Percentiles rank a stretch among this genome's conserved stretches.
These are phyloP conservation scores for Epizoanthus fatuus DNA, from an alignment of 92 coral and sea anemone species.

Conservation along the genomic window DNA sequence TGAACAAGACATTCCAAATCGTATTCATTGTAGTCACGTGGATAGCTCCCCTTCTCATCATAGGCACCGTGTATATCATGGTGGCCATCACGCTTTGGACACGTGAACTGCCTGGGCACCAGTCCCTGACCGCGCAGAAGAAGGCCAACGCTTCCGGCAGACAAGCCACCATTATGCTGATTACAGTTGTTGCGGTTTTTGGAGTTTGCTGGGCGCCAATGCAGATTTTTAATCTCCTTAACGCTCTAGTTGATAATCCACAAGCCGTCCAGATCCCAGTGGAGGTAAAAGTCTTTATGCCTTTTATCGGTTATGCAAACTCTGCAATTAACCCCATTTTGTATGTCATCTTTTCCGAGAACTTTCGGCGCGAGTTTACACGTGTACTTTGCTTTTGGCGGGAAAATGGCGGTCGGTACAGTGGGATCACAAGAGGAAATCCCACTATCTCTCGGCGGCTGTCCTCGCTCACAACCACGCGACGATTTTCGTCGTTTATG, in stretches of 20 bases:
- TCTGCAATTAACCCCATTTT: constrained; percentile 84
- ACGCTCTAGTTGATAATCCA: constrained; percentile 32
- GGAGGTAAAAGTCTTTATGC: constrained; percentile 63
- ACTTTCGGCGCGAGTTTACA: constrained; percentile 82
- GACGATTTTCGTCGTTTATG: constrained; percentile 32
- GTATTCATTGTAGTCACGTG: constrained; percentile 64
- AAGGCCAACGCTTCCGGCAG: constrained; percentile 82
- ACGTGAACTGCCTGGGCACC: constrained; percentile 83
- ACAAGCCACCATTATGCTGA: constrained; percentile 85
- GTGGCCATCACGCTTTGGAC: constrained; percentile 75
- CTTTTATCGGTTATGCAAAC: constrained; percentile 82
- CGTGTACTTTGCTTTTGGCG: constrained; percentile 68
- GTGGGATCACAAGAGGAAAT: constrained; percentile 40
- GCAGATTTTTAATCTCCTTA: constrained; percentile 78
- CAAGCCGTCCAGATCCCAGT: constrained; percentile 26
- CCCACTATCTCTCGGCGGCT: constrained; percentile 29
- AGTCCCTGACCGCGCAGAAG: constrained; percentile 77
- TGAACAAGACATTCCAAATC: constrained; percentile 30
- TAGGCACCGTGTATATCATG: constrained; percentile 66
- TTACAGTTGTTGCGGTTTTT: constrained; percentile 88
- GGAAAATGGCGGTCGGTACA: not conserved
- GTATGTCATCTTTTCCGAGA: constrained; percentile 85
- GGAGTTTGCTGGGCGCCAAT: constrained; percentile 89
- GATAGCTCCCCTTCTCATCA: constrained; percentile 70
- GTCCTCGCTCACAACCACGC: constrained; percentile 20